Evolutionary conservation across 2,113 vertebrate genomes (phyloP), one percentile per base, ranked within the genome.

Genomic region (Ailuropoda melanoleuca): DNA sequence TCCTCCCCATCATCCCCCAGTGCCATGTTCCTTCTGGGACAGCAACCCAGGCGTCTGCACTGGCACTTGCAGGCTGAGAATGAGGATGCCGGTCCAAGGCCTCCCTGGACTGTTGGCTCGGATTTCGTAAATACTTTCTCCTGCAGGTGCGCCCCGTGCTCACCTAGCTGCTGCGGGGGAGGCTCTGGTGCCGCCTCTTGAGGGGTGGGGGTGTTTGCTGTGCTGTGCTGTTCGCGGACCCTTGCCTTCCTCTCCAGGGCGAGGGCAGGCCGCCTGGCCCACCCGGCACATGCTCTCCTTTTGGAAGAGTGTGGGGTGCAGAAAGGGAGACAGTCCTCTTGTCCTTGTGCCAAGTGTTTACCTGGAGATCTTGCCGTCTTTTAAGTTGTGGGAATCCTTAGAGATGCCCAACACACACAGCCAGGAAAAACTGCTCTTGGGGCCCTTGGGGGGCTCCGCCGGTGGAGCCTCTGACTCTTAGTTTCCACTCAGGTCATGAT

Each of bases 131-230:
- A 4, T 24, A 5, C 37, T 50, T 60, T 50, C 29, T 70, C 53
- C 19, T 21, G 72, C 14, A 8, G 17, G 18, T 0, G 5, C 3
- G 2, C 6, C 46, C 43, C 15, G 34, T 18, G 29, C 29, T 66
- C 8, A 3, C 29, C 1, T 1, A 1, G 66, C 37, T 29, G 19
- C 43, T 2, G 3, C 1, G 6, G 3, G 29, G 34, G 29, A 6
- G 0, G 53, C 85, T 46, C 23, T 34, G 70, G 7, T 12, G 8
- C 53, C 14, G 58, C 18, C 70, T 13, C 12, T 39, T 26, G 24
- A 3, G 17, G 34, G 13, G 6, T 0, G 6, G 56, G 8, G 29
- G 2, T 3, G 14, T 46, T 29, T 88, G 55, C n/a, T 39, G 17
- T 3, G 18, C 64, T 64, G 62, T 31, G 26, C 72, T 74, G 72